Percentiles rank a stretch among this genome's conserved stretches.
Evolutionary conservation across 2,888 invertebrate species (phyloP).

Genomic region (Rhynchonema sp.): DNA sequence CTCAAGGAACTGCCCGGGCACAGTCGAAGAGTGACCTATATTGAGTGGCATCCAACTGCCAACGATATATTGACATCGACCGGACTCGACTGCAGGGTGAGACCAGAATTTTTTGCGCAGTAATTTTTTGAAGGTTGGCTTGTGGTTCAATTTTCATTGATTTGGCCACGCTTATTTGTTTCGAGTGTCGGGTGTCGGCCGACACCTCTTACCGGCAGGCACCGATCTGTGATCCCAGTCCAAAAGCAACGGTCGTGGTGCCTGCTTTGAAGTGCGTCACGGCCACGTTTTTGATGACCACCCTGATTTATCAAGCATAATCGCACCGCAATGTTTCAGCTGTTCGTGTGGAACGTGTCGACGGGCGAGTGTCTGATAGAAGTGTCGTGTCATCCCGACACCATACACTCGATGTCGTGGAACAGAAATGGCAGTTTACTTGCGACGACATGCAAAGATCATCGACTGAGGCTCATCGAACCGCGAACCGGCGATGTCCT

Average conservation of each 20-base stretch:
- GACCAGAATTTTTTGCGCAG: no score
- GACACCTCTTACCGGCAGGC: no score
- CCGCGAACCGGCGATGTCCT: conserved; percentile 50
- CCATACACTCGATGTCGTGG: conserved; percentile 85
- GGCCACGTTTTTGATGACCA: no score
- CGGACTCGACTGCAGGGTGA: conserved; percentile 38
- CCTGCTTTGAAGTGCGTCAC: no score
- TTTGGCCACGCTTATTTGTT: no score
- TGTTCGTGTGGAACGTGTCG: conserved; percentile 75
- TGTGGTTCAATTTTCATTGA: not conserved
- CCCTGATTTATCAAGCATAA: no score
- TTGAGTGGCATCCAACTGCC: conserved; percentile 91
- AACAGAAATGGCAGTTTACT: conserved; percentile 85
- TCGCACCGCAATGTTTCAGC: conserved; percentile 47
- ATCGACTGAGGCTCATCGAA: conserved; percentile 75
- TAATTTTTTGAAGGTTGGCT: no score
- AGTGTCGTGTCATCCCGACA: conserved; percentile 74
- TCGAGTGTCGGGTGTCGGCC: no score
- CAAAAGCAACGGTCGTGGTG: no score
- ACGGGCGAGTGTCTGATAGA: conserved; percentile 59
- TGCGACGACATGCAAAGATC: conserved; percentile 87
- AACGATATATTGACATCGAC: conserved; percentile 80
- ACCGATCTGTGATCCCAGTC: no score
- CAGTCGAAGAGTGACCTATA: conserved; percentile 71
- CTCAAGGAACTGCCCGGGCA: conserved; percentile 78